These are phyloP conservation scores for Junco hyemalis DNA, from an alignment of 2,113 vertebrate species.

Conservation along the genomic window DNA sequence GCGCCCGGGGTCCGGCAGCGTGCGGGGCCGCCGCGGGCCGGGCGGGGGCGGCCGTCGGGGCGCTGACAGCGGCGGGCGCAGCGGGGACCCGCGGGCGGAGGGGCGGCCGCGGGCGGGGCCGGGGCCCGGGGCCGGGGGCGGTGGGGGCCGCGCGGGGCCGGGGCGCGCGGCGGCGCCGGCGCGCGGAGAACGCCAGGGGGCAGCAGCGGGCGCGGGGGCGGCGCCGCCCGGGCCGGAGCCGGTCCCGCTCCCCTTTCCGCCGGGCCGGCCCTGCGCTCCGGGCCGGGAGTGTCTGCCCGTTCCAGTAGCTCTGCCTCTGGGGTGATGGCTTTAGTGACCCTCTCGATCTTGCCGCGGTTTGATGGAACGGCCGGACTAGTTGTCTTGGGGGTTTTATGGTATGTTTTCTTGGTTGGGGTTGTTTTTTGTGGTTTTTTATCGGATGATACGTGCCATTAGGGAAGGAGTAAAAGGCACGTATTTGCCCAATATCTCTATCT, in stretches of 20 bases:
- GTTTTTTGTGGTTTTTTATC: not conserved
- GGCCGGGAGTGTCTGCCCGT: fast-evolving
- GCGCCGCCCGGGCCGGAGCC: not conserved
- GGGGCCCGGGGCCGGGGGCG: too few relatives aligned
- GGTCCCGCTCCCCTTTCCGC: not conserved
- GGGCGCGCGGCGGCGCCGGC: not conserved
- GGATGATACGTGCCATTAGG: too few relatives aligned
- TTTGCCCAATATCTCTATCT: not conserved
- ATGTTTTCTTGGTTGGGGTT: fast-evolving
- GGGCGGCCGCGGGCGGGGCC: too few relatives aligned
- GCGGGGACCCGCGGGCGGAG: too few relatives aligned
- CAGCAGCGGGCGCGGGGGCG: not conserved
- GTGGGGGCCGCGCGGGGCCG: too few relatives aligned
- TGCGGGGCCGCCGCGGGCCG: too few relatives aligned
- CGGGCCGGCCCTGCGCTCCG: not conserved
- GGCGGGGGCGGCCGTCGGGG: too few relatives aligned
- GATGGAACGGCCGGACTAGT: not conserved
- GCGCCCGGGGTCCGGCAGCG: too few relatives aligned
- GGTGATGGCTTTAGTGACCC: fast-evolving
- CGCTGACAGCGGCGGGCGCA: too few relatives aligned
- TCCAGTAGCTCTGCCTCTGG: too few relatives aligned
- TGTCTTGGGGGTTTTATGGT: not conserved
- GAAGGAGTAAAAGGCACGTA: not conserved
- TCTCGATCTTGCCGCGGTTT: not conserved
- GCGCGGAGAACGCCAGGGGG: not conserved